Conservation (phyloP, 2,888 invertebrate species). For the Nowickia ferox region DNA sequence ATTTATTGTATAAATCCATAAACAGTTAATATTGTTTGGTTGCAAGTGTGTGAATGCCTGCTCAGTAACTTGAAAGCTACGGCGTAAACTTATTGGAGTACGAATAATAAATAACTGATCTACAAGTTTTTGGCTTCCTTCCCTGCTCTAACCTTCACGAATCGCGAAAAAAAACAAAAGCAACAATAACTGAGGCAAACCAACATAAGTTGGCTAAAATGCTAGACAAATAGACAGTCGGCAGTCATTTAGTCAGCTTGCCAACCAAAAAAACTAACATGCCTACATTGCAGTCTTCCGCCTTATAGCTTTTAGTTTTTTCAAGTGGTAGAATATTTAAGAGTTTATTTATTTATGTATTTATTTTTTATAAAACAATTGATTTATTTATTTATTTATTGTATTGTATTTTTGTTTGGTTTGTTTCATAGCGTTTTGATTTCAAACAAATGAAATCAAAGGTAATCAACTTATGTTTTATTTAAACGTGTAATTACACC, state of each 20-base stretch:
- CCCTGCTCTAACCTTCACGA: neutral
- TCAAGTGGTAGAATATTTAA: neutral
- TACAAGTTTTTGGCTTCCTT: constrained; percentile 41
- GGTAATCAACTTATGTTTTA: constrained; percentile 16
- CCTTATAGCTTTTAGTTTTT: constrained; percentile 24
- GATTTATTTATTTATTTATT: constrained; percentile 15
- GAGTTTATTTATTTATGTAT: neutral
- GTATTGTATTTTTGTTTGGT: neutral
- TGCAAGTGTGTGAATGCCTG: constrained; percentile 15
- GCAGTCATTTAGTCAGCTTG: constrained; percentile 2
- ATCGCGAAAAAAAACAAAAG: constrained; percentile 4
- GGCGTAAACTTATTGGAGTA: constrained; percentile 32
- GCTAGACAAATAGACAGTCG: constrained; percentile 11
- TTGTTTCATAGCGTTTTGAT: neutral
- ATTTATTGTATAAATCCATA: constrained; percentile 15
- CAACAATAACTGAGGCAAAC: constrained; percentile 21
- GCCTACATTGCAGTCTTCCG: constrained; percentile 57
- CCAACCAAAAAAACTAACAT: constrained; percentile 1
- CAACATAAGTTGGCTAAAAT: constrained; percentile 33
- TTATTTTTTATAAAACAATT: neutral
- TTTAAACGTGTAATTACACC: neutral
- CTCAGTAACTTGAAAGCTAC: constrained; percentile 52
- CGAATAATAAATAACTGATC: constrained; percentile 34
- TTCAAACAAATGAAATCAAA: constrained; percentile 7
- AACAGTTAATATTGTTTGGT: constrained; percentile 45